Evolutionary conservation across 1,140 invertebrate genomes (phyloP), one percentile per base, ranked within the genome.

Genomic region (Eueides isabella): DNA sequence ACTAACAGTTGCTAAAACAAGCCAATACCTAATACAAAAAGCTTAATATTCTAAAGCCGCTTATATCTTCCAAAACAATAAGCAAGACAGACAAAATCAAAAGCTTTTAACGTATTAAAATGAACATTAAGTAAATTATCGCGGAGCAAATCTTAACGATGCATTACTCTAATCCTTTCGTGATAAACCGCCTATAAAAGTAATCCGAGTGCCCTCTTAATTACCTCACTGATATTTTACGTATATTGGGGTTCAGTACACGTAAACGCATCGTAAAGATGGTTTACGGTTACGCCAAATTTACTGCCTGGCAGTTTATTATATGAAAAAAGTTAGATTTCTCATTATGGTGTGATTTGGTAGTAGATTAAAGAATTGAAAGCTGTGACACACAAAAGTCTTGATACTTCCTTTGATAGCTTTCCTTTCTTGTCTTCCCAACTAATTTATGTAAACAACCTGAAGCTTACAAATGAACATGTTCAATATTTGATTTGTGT

Each of bases 191-290:
- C 1, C 38, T 67, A 44, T 74, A 70, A 74, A 74, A 30, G 67
- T 74, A 67, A 77, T 77, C 71, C 64, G 41, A 74, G 72, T 75
- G 66, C 71, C 61, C 71, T 68, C 66, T 72, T 77, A 72, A 75
- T 75, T 78, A 75, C 76, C 72, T n/a, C 55, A 41, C 55, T 30
- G 71, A 69, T 69, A 74, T 74, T 76, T 76, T 67, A 71, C 75
- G 76, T 76, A 73, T 69, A 77, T 75, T 44, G 30, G 44, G 70
- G 77, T 67, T 67, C 62, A 23, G 70, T 75, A 72, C 61, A 68
- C 67, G 75, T 77, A 72, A 74, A 75, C 74, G 76, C 62, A 66
- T 79, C 75, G 78, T 79, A 78, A 76, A 80, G 38, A 41, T 67
- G 44, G 67, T 66, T 80, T 75, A 80, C 68, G 76, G 67, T 33